Evolutionary conservation across 2,113 vertebrate species (phyloP), one percentile per base, ranked within the genome.

Genomic region (Plecturocebus donacophilus): DNA sequence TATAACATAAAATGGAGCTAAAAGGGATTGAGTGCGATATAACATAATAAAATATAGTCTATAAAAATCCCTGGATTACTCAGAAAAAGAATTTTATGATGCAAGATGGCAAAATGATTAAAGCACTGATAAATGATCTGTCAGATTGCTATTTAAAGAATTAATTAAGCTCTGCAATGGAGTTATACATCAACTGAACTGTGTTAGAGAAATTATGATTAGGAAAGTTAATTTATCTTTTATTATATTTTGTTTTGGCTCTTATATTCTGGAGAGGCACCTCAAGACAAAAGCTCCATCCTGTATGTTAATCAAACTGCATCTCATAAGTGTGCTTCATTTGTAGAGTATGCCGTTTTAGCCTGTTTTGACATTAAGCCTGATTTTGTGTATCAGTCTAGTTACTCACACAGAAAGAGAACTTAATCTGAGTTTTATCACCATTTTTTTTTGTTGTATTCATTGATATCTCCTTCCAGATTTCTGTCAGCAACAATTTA

Each of bases 401-500:
- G 21, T 85, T 68, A 32, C 64, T 94, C 6, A 61, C 27, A 23
- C 9, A 42, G 83, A 88, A 42, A 79, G 3, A 38, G 87, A 70
- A 45, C 6, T 61, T 82, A 52, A 38, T 56, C 30, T 61, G 40
- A 77, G 10, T 20, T 11, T 52, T 90, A 71, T 13, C 47, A 21
- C 45, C 35, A 71, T 83, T 38, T 85, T 30, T 88, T 30, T 88
- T 89, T 82, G 32, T 90, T 76, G 35, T 13, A 45, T 83, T 92
- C 77, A 45, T 70, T 87, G 54, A 92, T 56, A 45, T 13, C 27
- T 90, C 76, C 64, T 76, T 89, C 42, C 17, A 27, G 93, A 32
- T 92, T 68, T 91, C 58, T 96, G 52, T 70, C 76, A 94, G 85
- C 42, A 87, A 42, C 66, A 86, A 14, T 87, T 90, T 64, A 61